These are phyloP conservation scores for Hestina assimilis DNA, from an alignment of 1,140 invertebrate species.

Conservation along the genomic window DNA sequence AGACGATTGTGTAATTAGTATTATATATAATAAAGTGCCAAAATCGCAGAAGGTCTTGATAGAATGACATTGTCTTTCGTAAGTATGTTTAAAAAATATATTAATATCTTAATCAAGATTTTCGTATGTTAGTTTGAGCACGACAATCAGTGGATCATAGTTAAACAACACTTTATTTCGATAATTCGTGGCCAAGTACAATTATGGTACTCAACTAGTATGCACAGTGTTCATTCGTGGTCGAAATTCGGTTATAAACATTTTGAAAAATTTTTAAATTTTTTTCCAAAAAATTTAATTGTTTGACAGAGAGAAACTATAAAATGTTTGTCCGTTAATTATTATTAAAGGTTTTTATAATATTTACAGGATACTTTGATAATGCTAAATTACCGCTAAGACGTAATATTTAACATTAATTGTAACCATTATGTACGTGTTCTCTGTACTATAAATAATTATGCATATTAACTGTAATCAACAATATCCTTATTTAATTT, in stretches of 20 bases:
- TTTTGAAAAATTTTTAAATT: too few species aligned
- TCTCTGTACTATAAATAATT: conserved; percentile 32
- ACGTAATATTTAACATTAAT: conserved; percentile 29
- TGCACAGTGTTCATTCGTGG: too few species aligned
- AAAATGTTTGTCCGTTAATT: too few species aligned
- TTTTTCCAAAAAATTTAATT: too few species aligned
- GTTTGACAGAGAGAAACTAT: too few species aligned
- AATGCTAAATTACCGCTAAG: conserved; percentile 23
- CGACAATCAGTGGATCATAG: not conserved
- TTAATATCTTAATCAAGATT: not conserved
- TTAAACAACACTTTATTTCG: too few species aligned
- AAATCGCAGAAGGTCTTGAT: conserved; percentile 42
- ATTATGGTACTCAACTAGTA: too few species aligned
- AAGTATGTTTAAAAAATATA: conserved; percentile 34
- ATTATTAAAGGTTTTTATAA: too few species aligned
- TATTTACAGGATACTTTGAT: conserved; percentile 18
- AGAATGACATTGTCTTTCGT: conserved; percentile 77
- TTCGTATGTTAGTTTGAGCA: not conserved
- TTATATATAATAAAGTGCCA: conserved; percentile 39
- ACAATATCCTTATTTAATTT: conserved; percentile 37
- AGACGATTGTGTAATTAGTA: conserved; percentile 36
- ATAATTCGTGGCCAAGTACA: too few species aligned
- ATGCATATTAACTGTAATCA: conserved; percentile 31
- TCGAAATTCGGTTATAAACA: too few species aligned
- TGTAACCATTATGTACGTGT: conserved; percentile 26